Evolutionary conservation across 2,888 invertebrate genomes (phyloP), one percentile per base, ranked within the genome.

Genomic region (Ptychoptera contaminata): DNA sequence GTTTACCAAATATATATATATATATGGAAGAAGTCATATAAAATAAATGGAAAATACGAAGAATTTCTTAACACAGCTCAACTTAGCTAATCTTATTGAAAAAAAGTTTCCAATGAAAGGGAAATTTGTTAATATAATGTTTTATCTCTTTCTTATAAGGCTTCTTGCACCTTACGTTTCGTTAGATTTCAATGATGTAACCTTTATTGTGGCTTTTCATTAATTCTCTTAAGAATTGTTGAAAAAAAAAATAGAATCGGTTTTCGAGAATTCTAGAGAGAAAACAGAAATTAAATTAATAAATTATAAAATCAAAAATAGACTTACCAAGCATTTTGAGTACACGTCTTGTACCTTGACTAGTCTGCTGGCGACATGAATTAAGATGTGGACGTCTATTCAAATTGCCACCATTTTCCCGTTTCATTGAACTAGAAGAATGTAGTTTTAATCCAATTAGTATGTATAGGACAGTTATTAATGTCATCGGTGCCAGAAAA

Each of bases 401-500:
- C 8, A 55, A 41, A 15, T 53, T 53, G 45, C 51, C 51, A n/a
- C 57, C 57, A 45, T 57, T 55, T 8, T 56, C 58, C 14, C 56
- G 55, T 47, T 63, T 68, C 58, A 70, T 65, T 53, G 64, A 57
- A 46, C 63, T 68, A 1, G 74, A 72, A 35, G 70, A 68, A 49
- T 72, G 70, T 50, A 84, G 65, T 59, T 79, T 80, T 40, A 82
- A 56, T 1, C 80, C 84, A 53, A 84, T 83, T 52, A 83, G 65
- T 45, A 81, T 69, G 58, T 91, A 91, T 48, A 91, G 65, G 48
- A 86, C 80, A n/a, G 80, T 75, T 56, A 90, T 87, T 49, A 88
- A 69, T 35, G 82, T 81, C 86, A 91, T 87, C 4, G 90, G 90
- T n/a, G 79, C 75, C 43, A 86, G 76, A 61, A 91, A 91, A 63